phyloP scores from a whole-genome alignment of 2,888 invertebrate species.

The Rhabditoides inermis region DNA sequence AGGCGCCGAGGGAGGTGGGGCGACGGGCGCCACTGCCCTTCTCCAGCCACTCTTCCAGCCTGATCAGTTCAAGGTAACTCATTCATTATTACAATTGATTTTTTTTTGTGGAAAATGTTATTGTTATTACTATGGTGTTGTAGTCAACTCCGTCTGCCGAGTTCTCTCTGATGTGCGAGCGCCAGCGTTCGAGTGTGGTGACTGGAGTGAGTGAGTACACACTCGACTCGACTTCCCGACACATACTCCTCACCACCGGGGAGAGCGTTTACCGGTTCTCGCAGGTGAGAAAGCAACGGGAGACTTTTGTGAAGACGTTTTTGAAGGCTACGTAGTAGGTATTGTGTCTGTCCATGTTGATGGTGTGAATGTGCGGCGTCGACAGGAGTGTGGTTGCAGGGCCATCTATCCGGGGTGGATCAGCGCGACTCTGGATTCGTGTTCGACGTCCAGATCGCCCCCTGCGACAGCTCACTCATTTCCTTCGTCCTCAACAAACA shows the following conservation, averaged over 20 bases:
- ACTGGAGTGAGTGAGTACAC: constrained; percentile 19
- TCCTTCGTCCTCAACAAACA: constrained; percentile 22
- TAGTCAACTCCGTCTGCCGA: constrained; percentile 10
- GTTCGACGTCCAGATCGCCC: constrained; percentile 16
- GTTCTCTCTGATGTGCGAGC: constrained; percentile 23
- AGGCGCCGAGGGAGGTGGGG: neutral
- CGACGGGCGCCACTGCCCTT: neutral
- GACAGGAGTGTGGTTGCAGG: no score
- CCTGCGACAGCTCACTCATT: constrained; percentile 7
- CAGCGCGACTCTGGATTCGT: no score
- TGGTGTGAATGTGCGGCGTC: no score
- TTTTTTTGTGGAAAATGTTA: neutral
- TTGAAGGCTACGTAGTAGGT: no score
- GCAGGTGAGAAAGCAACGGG: no score
- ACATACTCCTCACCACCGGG: constrained; percentile 14
- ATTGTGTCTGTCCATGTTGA: no score
- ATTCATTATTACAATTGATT: neutral
- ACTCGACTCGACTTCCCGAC: neutral
- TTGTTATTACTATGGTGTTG: neutral
- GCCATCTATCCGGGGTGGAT: no score
- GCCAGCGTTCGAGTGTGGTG: constrained; percentile 17
- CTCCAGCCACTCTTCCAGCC: neutral
- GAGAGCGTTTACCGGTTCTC: constrained; percentile 12
- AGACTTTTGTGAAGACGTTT: no score
- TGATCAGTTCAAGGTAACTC: neutral